phyloP scores from a whole-genome alignment of 2,888 invertebrate genomes.

The Podabrus alpinus region DNA sequence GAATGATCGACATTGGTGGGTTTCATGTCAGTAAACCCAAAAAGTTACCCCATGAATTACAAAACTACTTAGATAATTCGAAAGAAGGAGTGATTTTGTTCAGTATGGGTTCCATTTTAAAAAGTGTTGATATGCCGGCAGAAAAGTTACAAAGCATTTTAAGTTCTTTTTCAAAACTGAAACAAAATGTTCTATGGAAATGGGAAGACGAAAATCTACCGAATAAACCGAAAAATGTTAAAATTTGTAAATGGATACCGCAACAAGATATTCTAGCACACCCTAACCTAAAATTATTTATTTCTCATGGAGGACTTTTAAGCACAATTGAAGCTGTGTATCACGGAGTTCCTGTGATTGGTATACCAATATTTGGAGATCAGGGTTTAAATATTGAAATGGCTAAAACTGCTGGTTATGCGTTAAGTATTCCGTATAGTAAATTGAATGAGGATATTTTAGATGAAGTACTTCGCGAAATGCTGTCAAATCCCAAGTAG shows the following conservation, averaged over 20 bases:
- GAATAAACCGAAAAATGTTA: constrained; percentile 52
- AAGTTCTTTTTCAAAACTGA: constrained; percentile 62
- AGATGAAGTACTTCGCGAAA: constrained; percentile 37
- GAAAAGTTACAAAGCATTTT: constrained; percentile 60
- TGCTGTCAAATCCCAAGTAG: constrained; percentile 45
- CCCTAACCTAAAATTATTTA: constrained; percentile 55
- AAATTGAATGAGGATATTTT: constrained; percentile 48
- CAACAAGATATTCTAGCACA: constrained; percentile 53
- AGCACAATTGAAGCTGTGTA: constrained; percentile 57
- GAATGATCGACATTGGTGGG: constrained; percentile 63
- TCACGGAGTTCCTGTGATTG: constrained; percentile 58
- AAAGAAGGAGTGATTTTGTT: constrained; percentile 62
- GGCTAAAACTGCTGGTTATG: constrained; percentile 54
- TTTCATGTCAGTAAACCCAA: constrained; percentile 52
- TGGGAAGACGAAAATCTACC: constrained; percentile 55
- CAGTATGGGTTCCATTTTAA: constrained; percentile 64
- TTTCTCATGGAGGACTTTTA: constrained; percentile 58
- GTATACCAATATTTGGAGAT: constrained; percentile 59
- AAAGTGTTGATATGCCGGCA: constrained; percentile 59
- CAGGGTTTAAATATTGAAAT: constrained; percentile 58
- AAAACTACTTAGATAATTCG: constrained; percentile 59
- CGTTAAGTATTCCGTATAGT: constrained; percentile 47
- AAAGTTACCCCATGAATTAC: constrained; percentile 53
- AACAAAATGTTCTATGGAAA: constrained; percentile 60
- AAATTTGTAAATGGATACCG: constrained; percentile 54